A percentile compares a stretch with the other conserved stretches of the same genome.
Conservation (phyloP, 2,888 invertebrate species). For the Rhingia rostrata region DNA sequence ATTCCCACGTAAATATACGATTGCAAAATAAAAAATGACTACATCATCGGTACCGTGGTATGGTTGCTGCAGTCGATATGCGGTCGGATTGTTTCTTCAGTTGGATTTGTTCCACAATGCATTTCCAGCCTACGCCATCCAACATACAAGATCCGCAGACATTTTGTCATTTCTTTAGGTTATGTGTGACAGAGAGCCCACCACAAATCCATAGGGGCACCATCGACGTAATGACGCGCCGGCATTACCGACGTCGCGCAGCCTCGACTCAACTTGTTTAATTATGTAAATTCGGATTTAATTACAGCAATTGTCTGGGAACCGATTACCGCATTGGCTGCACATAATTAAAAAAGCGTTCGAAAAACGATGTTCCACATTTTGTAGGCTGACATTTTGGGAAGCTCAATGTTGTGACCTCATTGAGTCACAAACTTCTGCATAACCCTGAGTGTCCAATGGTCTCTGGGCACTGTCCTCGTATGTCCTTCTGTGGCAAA, state of each 20-base stretch:
- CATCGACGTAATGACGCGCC: background rate
- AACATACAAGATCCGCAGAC: slow-evolving; percentile 52
- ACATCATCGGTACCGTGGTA: slow-evolving; percentile 46
- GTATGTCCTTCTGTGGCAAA: slow-evolving; percentile 45
- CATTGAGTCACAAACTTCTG: slow-evolving; percentile 46
- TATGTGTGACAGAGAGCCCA: slow-evolving; percentile 17
- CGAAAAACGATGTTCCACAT: slow-evolving; percentile 39
- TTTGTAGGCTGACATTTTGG: slow-evolving; percentile 50
- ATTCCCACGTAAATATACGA: slow-evolving; percentile 48
- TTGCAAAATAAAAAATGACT: slow-evolving; percentile 49
- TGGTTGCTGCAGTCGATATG: slow-evolving; percentile 40
- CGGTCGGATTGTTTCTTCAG: slow-evolving; percentile 53
- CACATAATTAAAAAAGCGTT: slow-evolving; percentile 49
- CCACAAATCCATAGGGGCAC: slow-evolving; percentile 8
- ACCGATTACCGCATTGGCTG: slow-evolving; percentile 44
- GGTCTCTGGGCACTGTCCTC: slow-evolving; percentile 13
- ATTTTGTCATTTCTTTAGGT: slow-evolving; percentile 66
- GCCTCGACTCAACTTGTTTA: slow-evolving; percentile 56
- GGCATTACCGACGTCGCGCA: slow-evolving; percentile 34
- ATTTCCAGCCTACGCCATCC: slow-evolving; percentile 57
- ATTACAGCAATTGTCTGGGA: slow-evolving; percentile 72
- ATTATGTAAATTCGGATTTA: slow-evolving; percentile 73
- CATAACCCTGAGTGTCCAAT: slow-evolving; percentile 11
- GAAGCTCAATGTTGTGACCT: slow-evolving; percentile 56
- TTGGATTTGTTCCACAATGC: slow-evolving; percentile 44